Percentiles rank a stretch among this genome's conserved stretches.
phyloP scores from a whole-genome alignment of 2,888 invertebrate species.

The Chironomus riparius region DNA sequence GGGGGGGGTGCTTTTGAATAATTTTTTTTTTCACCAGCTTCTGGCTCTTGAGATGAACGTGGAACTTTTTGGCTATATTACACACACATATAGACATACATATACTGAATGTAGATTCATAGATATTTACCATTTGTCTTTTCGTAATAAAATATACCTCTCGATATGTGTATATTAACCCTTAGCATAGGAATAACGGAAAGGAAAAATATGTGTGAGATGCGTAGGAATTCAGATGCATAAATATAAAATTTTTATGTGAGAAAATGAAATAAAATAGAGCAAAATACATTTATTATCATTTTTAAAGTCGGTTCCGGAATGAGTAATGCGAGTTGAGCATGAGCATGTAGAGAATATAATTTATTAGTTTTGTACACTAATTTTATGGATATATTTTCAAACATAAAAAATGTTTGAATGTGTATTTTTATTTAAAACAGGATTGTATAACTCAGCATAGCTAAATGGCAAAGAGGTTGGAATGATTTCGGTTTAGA shows the following conservation, averaged over 20 bases:
- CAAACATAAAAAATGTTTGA: too few species aligned
- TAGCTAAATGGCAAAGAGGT: too few species aligned
- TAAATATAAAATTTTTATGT: neutral
- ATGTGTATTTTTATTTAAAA: too few species aligned
- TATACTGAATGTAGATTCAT: neutral
- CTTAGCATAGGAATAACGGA: neutral
- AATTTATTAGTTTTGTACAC: constrained; percentile 17
- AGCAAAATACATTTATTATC: constrained; percentile 1
- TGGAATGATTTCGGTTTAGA: too few species aligned
- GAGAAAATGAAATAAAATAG: neutral
- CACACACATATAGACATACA: too few species aligned
- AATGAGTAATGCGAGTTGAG: constrained; percentile 1
- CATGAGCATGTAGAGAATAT: neutral
- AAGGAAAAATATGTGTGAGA: too few species aligned
- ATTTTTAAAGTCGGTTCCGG: neutral
- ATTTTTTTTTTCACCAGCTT: too few species aligned
- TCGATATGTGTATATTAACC: neutral
- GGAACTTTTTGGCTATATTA: too few species aligned
- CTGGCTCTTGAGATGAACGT: neutral
- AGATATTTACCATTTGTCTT: neutral
- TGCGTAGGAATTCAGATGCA: too few species aligned
- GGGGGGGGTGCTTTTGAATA: neutral
- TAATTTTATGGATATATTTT: neutral
- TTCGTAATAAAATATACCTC: neutral
- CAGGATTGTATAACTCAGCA: too few species aligned